Evolutionary conservation across 2,113 vertebrate genomes (phyloP).

Genomic region (Nicator chloris): DNA sequence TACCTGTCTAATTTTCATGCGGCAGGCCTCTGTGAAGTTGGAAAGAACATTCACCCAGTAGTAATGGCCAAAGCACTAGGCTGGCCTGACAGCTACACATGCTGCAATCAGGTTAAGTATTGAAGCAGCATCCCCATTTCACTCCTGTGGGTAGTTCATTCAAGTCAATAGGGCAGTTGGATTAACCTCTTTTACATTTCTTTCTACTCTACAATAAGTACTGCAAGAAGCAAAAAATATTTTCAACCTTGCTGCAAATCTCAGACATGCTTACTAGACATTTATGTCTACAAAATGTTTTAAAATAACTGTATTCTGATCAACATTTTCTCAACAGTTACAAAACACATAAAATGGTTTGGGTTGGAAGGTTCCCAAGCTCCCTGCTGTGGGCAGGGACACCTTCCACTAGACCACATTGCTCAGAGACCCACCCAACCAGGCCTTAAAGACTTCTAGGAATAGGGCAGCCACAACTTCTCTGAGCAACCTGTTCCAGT

Average conservation of each 20-base stretch:
- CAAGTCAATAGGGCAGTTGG: neutral
- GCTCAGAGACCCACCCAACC: neutral
- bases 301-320: neutral
- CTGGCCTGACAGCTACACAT: neutral
- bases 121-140: neutral
- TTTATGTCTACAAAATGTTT: neutral
- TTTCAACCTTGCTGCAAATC: neutral
- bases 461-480: neutral
- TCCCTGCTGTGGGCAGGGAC: neutral
- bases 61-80: neutral
- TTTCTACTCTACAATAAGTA: neutral
- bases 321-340: neutral
- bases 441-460: neutral
- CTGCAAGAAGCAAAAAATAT: neutral
- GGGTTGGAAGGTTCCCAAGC: neutral
- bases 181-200: neutral
- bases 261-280: neutral
- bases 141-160: neutral
- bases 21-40: rapidly evolving
- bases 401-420: neutral
- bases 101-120: neutral
- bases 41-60: neutral
- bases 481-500: neutral
- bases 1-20: neutral
- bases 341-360: neutral